Evolutionary conservation across 2,113 vertebrate genomes (phyloP).

Genomic region (Aptenodytes forsteri): DNA sequence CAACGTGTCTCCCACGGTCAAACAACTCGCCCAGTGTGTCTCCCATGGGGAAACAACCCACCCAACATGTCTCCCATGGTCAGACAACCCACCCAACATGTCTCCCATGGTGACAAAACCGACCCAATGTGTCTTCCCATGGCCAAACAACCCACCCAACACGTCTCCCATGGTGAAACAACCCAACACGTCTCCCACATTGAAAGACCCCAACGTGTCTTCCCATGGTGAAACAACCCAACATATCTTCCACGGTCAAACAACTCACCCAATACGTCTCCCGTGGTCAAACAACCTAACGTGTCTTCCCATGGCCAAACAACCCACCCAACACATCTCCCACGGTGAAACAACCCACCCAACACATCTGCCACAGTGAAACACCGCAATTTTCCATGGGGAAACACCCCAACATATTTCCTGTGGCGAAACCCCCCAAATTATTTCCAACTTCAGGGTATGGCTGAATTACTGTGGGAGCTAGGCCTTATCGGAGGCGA

Average conservation of each 20-base stretch:
- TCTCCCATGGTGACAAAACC: neutral
- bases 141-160: neutral
- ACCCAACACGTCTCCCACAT: neutral
- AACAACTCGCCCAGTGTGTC: neutral
- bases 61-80: neutral
- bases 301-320: neutral
- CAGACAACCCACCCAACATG: neutral
- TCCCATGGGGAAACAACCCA: neutral
- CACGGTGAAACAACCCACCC: too few relatives aligned
- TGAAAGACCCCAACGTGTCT: neutral
- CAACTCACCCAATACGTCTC: neutral
- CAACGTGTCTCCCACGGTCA: neutral
- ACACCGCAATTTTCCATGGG: neutral
- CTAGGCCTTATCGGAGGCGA: fast-evolving
- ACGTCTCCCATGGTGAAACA: neutral
- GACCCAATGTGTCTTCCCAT: neutral
- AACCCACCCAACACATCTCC: neutral
- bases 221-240: neutral
- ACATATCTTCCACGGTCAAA: too few relatives aligned
- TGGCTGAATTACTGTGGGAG: neutral
- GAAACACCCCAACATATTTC: neutral
- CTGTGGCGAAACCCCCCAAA: neutral
- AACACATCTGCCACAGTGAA: neutral
- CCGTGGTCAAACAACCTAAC: neutral
- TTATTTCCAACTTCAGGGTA: too few relatives aligned